Base-by-base conservation (phyloP, 2,888 invertebrate genomes). In the Idaea dimidiata region DNA sequence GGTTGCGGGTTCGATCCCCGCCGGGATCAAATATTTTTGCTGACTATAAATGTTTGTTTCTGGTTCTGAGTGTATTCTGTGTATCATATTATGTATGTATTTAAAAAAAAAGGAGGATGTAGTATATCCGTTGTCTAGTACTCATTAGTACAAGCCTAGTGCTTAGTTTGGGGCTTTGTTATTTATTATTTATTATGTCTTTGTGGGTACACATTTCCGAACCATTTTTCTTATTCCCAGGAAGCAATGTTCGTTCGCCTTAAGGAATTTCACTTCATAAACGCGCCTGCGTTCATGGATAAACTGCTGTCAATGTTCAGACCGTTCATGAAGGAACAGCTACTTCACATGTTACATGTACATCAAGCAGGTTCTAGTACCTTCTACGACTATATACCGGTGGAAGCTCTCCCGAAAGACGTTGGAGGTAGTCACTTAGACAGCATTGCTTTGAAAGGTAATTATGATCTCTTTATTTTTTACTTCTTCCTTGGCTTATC, bases 261-360 rank as follows among this genome's bases (percentile, higher is more conserved):
- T 6, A 94, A 94, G 72, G 95, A 95, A 5, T 91, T 96, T 55
- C 96, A 96, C 75, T 95, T 95, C 65, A 89, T 95, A 62, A 96
- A 96, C 72, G 94, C 94, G 10, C 94, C 94, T 3, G 91, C 93
- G 1, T 94, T 95, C 66, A 93, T 96, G 84, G 96, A 96, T 70
- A 94, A 94, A 75, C 88, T 96, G 59, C 73, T 96, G 74, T 92
- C 93, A 0, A 84, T 96, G 79, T 93, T 96, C 82, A 94, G 89
- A 75, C 96, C 96, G 0, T 95, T 96, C 71, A 94, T 96, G 94
- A 96, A 95, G 74, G 94, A 95, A 68, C 94, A 95, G 69, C 80
- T 96, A 16, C 74, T 88, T 3, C 84, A 86, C 61, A 83, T 92
- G 63, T 75, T 94, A 56, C 92, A 93, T 63, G 78, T 94, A 55